Evolutionary conservation across 1,140 invertebrate species (phyloP).

Genomic region (Periplaneta americana): DNA sequence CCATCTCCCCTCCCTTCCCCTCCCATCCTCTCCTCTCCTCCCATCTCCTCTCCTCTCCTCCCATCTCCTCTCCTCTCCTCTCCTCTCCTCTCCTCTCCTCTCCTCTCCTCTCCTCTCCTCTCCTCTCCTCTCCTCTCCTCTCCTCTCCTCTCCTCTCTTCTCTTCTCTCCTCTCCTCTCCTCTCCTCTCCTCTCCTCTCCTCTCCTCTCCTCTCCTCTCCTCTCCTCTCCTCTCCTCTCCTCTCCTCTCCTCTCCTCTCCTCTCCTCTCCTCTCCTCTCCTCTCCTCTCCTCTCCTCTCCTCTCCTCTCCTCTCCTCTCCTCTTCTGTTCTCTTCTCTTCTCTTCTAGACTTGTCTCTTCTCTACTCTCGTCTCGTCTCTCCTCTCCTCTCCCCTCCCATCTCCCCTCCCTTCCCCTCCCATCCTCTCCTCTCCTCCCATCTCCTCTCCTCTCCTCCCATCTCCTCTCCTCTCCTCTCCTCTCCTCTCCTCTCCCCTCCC

Average conservation of each 20-base stretch:
- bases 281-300: background rate
- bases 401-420: background rate
- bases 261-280: too few relatives aligned
- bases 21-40: background rate
- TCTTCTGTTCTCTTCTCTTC: background rate
- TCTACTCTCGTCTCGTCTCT: too few relatives aligned
- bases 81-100: background rate
- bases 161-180: background rate
- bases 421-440: background rate
- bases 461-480: background rate
- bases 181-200: background rate
- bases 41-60: background rate
- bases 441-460: background rate
- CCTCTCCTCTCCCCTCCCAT: background rate
- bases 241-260: background rate
- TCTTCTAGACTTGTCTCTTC: too few relatives aligned
- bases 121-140: background rate
- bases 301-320: background rate
- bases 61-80: background rate
- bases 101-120: background rate
- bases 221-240: background rate
- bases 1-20: background rate
- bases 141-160: background rate
- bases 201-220: background rate
- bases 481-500: background rate